Conservation (phyloP, 1,140 invertebrate species). For the Sycophaga agraensis region DNA sequence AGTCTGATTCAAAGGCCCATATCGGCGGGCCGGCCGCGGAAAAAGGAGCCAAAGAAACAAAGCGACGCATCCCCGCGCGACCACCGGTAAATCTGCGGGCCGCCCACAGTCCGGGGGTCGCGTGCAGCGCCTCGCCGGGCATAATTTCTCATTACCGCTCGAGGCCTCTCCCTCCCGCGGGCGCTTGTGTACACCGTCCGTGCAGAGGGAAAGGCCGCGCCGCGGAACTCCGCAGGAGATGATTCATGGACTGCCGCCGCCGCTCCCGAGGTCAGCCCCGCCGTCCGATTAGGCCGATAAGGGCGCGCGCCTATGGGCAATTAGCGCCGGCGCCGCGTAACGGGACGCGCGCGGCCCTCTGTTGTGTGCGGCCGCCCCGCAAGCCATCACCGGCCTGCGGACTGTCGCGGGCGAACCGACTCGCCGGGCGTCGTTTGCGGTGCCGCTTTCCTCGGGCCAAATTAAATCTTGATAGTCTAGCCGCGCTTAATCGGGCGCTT, state of each 20-base stretch:
- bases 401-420: too few species aligned
- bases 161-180: background rate
- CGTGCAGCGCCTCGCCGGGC: too few species aligned
- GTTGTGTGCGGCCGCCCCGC: background rate
- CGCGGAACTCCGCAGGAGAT: background rate
- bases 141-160: too few species aligned
- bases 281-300: conserved; percentile 22
- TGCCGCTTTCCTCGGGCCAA: too few species aligned
- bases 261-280: conserved; percentile 5
- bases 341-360: conserved; percentile 4
- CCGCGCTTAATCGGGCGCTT: too few species aligned
- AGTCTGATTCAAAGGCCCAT: too few species aligned
- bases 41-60: background rate
- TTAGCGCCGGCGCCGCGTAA: conserved; percentile 13
- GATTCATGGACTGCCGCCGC: conserved; percentile 10
- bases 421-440: too few species aligned
- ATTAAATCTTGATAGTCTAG: too few species aligned
- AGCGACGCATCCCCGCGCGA: background rate
- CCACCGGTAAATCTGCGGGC: conserved; percentile 22
- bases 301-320: background rate
- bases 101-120: too few species aligned
- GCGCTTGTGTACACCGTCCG: background rate
- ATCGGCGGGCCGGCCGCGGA: too few species aligned
- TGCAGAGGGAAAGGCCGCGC: background rate
- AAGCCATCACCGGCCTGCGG: background rate